phyloP scores from a whole-genome alignment of 2,113 vertebrate genomes.

The Hypocryptadius cinnamomeus region DNA sequence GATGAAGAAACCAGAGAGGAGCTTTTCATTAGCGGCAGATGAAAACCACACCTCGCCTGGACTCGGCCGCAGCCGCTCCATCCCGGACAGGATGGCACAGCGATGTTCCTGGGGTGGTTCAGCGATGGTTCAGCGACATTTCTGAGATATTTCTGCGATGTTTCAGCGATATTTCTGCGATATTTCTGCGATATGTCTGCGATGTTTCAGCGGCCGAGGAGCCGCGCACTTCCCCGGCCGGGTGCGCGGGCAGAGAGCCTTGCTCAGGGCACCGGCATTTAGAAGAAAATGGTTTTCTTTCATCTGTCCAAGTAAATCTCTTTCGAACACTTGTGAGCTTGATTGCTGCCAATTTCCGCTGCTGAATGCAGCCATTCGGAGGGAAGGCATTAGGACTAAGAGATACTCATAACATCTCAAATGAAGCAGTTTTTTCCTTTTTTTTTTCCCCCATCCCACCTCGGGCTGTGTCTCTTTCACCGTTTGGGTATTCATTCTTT shows the following conservation, averaged over 20 bases:
- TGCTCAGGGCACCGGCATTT: constrained; percentile 30
- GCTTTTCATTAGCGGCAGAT: not conserved
- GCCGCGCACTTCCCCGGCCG: not conserved
- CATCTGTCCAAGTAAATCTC: constrained; percentile 63
- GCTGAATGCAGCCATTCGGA: constrained; percentile 41
- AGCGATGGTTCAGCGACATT: not conserved
- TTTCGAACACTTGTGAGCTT: constrained; percentile 55
- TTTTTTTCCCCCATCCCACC: not conserved
- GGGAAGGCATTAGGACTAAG: constrained; percentile 41
- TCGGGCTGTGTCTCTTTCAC: not conserved
- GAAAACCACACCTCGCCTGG: not conserved
- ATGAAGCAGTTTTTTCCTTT: not conserved
- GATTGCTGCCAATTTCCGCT: constrained; percentile 67
- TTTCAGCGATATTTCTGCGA: too few species aligned
- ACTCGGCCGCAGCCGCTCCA: not conserved
- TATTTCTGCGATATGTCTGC: not conserved
- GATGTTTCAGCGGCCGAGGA: not conserved
- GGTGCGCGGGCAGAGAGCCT: not conserved
- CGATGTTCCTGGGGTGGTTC: accelerated
- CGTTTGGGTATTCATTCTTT: not conserved
- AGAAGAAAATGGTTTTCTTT: constrained; percentile 62
- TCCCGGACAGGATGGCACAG: not conserved
- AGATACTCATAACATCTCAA: constrained; percentile 53
- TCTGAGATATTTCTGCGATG: not conserved
- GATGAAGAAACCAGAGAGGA: not conserved